phyloP scores from a whole-genome alignment of 1,140 invertebrate genomes.

The Physella acuta region DNA sequence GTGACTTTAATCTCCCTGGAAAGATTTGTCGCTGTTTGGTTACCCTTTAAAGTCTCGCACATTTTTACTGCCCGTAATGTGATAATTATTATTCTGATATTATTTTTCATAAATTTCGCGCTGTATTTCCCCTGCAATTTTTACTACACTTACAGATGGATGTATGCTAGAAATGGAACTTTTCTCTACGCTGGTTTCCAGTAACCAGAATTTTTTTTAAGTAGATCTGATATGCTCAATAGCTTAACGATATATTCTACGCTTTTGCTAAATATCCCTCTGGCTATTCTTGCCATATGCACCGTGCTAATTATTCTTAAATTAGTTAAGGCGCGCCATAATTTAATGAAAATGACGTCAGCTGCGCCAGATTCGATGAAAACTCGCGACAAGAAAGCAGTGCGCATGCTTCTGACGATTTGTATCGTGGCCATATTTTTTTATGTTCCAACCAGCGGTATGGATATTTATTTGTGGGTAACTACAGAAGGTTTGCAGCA shows the following conservation, averaged over 20 bases:
- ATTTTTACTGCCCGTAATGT: not conserved
- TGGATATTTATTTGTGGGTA: not conserved
- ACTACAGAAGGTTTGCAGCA: not conserved
- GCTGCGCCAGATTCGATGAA: no score
- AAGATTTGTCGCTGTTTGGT: slow-evolving; percentile 8
- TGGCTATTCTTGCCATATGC: not conserved
- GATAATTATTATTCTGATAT: not conserved
- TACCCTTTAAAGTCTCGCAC: slow-evolving; percentile 3
- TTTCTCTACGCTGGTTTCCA: not conserved
- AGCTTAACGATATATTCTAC: not conserved
- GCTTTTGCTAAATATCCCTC: not conserved
- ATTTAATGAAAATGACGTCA: not conserved
- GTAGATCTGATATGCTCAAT: not conserved
- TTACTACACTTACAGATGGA: not conserved
- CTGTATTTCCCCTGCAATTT: not conserved
- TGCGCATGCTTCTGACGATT: slow-evolving; percentile 2
- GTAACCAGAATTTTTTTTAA: not conserved
- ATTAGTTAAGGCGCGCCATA: not conserved
- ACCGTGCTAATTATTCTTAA: not conserved
- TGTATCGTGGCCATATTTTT: not conserved
- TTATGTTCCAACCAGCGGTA: not conserved
- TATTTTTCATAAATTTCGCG: not conserved
- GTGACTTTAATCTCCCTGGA: slow-evolving; percentile 1
- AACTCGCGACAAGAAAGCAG: not conserved
- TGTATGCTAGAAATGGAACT: not conserved